phyloP scores from a whole-genome alignment of 2,113 vertebrate genomes.

The Andinoacara biseriatus region DNA sequence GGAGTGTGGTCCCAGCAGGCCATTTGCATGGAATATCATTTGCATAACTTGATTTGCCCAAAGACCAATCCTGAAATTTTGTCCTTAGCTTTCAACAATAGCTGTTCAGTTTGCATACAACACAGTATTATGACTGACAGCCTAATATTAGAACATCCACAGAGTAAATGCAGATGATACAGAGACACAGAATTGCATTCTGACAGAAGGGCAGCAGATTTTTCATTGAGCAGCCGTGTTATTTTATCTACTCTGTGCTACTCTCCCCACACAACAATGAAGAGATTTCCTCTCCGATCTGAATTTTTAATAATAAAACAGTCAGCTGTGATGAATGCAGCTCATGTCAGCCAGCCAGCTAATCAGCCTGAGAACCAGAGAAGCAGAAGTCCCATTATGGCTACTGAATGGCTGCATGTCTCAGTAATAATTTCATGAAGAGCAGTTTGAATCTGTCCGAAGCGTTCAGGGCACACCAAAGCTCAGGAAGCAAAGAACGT shows the following conservation, averaged over 20 bases:
- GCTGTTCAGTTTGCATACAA: slow-evolving; percentile 5
- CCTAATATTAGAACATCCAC: neutral
- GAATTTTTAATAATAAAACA: slow-evolving; percentile 59
- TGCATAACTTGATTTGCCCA: slow-evolving; percentile 44
- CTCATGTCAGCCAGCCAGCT: slow-evolving; percentile 45
- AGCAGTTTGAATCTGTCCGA: slow-evolving; percentile 19
- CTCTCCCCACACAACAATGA: slow-evolving; percentile 27
- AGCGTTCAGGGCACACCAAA: neutral
- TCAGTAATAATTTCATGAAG: slow-evolving; percentile 23
- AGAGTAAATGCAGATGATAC: slow-evolving; percentile 42
- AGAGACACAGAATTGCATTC: slow-evolving; percentile 12
- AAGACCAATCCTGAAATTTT: slow-evolving; percentile 9
- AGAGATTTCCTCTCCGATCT: slow-evolving; percentile 47
- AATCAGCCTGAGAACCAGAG: slow-evolving; percentile 55
- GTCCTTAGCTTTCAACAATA: slow-evolving; percentile 10
- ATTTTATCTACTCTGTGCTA: slow-evolving; percentile 18
- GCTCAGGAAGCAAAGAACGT: neutral
- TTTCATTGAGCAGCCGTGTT: slow-evolving; percentile 3
- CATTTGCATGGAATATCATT: slow-evolving; percentile 35
- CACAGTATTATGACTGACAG: slow-evolving; percentile 20
- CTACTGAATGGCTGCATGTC: slow-evolving; percentile 26
- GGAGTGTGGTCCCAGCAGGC: neutral
- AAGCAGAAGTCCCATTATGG: slow-evolving; percentile 20
- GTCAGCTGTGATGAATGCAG: slow-evolving; percentile 56
- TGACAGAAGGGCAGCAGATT: slow-evolving; percentile 15